Evolutionary conservation across 2,888 invertebrate species (phyloP).

Genomic region (Latrodectus hesperus): DNA sequence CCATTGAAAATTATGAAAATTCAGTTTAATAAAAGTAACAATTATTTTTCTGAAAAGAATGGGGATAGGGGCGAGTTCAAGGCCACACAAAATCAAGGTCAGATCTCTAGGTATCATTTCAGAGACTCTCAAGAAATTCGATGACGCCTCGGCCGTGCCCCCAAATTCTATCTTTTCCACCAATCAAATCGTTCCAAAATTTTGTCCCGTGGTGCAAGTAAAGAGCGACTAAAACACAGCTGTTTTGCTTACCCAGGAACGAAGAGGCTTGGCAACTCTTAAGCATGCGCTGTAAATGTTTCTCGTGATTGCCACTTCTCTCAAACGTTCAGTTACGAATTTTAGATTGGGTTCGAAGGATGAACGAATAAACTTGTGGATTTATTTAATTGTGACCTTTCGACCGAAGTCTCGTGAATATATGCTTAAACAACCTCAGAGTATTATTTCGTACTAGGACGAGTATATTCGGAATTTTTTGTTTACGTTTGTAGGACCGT

Average conservation of each 20-base stretch:
- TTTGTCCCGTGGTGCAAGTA: background rate
- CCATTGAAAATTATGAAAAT: too few relatives aligned
- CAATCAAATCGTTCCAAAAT: conserved; percentile 32
- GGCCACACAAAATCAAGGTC: conserved; percentile 1
- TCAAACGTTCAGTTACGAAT: too few relatives aligned
- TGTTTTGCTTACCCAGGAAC: conserved; percentile 39
- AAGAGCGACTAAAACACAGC: conserved; percentile 47
- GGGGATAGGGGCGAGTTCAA: background rate
- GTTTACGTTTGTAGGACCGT: too few relatives aligned
- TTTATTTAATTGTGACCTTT: too few relatives aligned
- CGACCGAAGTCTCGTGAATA: too few relatives aligned
- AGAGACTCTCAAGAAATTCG: background rate
- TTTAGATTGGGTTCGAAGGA: too few relatives aligned
- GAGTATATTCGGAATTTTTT: too few relatives aligned
- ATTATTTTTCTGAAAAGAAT: background rate
- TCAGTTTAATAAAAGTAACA: too few relatives aligned
- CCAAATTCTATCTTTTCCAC: conserved; percentile 37
- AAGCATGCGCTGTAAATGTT: conserved; percentile 46
- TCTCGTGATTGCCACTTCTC: background rate
- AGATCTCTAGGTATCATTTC: conserved; percentile 9
- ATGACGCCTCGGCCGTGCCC: conserved; percentile 56
- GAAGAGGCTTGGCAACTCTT: conserved; percentile 27
- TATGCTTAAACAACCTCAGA: too few relatives aligned
- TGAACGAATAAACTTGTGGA: too few relatives aligned
- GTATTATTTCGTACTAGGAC: too few relatives aligned